Conservation (phyloP, 2,797 vertebrate genomes). For the Intellagama lesueurii region DNA sequence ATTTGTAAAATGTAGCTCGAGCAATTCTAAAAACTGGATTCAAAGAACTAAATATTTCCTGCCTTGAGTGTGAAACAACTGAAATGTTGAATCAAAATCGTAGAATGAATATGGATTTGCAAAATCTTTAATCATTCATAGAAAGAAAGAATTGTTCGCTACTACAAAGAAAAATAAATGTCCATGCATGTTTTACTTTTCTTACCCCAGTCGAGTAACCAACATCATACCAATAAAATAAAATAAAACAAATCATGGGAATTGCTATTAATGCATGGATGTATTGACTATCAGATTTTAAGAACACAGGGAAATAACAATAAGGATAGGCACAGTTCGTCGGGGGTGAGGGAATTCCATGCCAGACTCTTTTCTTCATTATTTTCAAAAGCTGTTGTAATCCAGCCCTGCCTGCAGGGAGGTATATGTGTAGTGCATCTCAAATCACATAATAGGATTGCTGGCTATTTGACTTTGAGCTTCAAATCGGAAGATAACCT, state of each 20-base stretch:
- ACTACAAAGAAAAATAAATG: too few species aligned
- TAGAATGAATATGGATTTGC: not conserved
- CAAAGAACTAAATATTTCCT: not conserved
- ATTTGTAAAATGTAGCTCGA: not conserved
- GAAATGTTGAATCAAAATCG: not conserved
- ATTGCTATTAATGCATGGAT: not conserved
- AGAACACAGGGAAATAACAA: not conserved
- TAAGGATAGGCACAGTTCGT: not conserved
- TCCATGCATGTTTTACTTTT: not conserved
- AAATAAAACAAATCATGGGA: not conserved
- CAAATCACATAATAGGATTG: conserved; percentile 29
- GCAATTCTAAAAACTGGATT: not conserved
- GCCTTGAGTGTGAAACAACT: not conserved
- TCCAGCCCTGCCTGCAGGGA: not conserved
- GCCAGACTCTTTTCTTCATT: conserved; percentile 11
- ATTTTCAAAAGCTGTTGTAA: not conserved
- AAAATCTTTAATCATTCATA: not conserved
- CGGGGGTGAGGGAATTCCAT: conserved; percentile 13
- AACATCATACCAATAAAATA: too few species aligned
- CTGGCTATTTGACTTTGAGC: conserved; percentile 33
- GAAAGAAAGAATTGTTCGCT: too few species aligned
- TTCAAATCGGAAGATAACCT: not conserved
- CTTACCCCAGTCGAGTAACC: too few species aligned
- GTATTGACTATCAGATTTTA: not conserved
- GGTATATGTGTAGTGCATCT: not conserved